These are phyloP conservation scores for Parauchenoglanis punctatus DNA, from an alignment of 2,797 vertebrate genomes.

Conservation along the genomic window DNA sequence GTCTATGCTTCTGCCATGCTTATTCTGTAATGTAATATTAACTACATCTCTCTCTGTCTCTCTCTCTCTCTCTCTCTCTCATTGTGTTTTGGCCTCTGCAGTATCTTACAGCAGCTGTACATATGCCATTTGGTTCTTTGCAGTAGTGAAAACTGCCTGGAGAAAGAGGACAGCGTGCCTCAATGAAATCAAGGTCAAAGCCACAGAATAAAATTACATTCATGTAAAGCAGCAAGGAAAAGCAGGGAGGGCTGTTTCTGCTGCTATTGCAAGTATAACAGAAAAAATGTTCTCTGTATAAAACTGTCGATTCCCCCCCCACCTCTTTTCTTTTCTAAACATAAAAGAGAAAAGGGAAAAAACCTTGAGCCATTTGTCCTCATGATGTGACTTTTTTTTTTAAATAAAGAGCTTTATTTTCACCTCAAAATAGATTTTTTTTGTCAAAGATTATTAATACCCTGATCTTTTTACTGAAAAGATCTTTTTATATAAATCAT, in stretches of 20 bases:
- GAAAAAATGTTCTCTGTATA: constrained; percentile 1
- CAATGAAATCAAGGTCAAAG: constrained; percentile 41
- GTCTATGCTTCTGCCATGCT: constrained; percentile 45
- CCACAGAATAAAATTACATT: constrained; percentile 15
- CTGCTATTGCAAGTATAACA: neutral
- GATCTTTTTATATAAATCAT: neutral
- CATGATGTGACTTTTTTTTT: neutral
- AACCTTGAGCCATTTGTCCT: neutral
- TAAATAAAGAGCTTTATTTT: neutral
- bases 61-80: constrained; percentile 8
- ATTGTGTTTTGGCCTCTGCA: constrained; percentile 44
- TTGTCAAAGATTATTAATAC: neutral
- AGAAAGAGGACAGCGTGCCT: constrained; percentile 6
- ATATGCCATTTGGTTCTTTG: constrained; percentile 14
- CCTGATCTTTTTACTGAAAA: neutral
- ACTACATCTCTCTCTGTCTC: constrained; percentile 41
- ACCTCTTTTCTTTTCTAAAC: neutral
- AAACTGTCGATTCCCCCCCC: neutral
- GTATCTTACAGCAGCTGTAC: constrained; percentile 18
- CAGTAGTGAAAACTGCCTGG: constrained; percentile 17
- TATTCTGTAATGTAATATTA: constrained; percentile 58
- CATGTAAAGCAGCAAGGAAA: neutral
- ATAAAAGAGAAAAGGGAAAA: neutral
- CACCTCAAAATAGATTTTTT: neutral
- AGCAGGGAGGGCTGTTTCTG: neutral